Evolutionary conservation across 2,888 invertebrate species (phyloP), one percentile per base, ranked within the genome.

Genomic region (Rhingia rostrata): DNA sequence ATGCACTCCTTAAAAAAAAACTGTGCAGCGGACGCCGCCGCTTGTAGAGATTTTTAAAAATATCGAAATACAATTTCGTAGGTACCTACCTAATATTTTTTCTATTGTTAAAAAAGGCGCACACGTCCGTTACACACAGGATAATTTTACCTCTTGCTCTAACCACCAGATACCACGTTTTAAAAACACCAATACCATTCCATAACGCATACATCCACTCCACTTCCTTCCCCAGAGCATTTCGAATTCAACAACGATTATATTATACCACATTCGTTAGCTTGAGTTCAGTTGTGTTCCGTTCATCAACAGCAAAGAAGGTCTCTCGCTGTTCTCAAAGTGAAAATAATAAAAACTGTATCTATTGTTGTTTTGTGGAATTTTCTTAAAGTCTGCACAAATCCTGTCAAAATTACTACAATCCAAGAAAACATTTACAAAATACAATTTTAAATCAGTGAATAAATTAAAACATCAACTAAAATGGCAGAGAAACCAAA

Each of bases 401-500:
- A 43, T 41, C 37, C 30, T 47, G 33, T 60, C 49, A 4, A 61
- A 70, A 54, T 37, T 60, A 63, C 70, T 54, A 41, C 60, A 39
- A 72, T 2, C 4, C 51, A 35, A 66, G 41, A 35, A 6, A 47
- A 43, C 1, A 22, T 22, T 22, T 22, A 22, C 2, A 22, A 22
- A 63, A 53, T 66, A 51, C 43, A 63, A 83, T 39, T 22, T 22
- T 22, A 22, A 22, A 22, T 22, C 22, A 22, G 22, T 22, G 1
- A 22, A 22, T 22, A 22, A 22, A 22, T 22, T 2, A 22, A 22
- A 22, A 22, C 22, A 22, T 22, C 22, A 47, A 81, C 87, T 66
- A 94, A 96, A 94, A 96, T 93, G 95, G 95, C 90, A 94, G 94
- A 93, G 96, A 98, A 94, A 92, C 99, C 99, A 39, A 99, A 99